A percentile compares a stretch with the other conserved stretches of the same genome.
phyloP scores from a whole-genome alignment of 2,113 vertebrate genomes.

The Datnioides undecimradiatus region DNA sequence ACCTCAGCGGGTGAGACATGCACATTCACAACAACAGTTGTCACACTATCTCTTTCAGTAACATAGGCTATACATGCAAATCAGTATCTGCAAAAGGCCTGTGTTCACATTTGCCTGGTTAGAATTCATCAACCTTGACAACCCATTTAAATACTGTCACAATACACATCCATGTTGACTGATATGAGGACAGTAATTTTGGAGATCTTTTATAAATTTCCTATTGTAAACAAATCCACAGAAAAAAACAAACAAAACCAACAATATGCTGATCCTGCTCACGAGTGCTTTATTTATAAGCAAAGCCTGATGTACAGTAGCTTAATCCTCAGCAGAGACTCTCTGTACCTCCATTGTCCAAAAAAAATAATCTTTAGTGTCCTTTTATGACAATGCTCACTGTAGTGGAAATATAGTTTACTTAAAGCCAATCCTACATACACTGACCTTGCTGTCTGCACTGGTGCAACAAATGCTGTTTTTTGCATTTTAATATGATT shows the following conservation, averaged over 20 bases:
- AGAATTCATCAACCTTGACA: neutral
- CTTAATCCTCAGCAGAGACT: neutral
- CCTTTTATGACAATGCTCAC: neutral
- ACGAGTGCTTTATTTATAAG: neutral
- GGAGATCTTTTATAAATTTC: neutral
- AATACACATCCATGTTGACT: neutral
- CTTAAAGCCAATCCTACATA: neutral
- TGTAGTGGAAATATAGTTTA: no score
- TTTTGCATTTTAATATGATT: neutral
- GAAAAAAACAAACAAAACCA: neutral
- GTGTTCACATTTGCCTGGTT: neutral
- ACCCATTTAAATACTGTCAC: no score
- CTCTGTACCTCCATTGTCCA: neutral
- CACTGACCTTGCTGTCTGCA: neutral
- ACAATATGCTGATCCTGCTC: neutral
- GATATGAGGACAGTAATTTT: neutral
- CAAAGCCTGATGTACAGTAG: neutral
- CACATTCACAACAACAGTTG: neutral
- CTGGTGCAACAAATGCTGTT: neutral
- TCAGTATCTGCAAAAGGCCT: neutral
- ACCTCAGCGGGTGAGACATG: constrained; percentile 76
- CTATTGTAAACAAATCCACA: neutral
- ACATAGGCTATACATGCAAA: neutral
- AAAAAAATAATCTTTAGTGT: neutral
- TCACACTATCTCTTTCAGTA: neutral